Evolutionary conservation across 2,797 vertebrate species (phyloP).

Genomic region (Sebastes taczanowskii): DNA sequence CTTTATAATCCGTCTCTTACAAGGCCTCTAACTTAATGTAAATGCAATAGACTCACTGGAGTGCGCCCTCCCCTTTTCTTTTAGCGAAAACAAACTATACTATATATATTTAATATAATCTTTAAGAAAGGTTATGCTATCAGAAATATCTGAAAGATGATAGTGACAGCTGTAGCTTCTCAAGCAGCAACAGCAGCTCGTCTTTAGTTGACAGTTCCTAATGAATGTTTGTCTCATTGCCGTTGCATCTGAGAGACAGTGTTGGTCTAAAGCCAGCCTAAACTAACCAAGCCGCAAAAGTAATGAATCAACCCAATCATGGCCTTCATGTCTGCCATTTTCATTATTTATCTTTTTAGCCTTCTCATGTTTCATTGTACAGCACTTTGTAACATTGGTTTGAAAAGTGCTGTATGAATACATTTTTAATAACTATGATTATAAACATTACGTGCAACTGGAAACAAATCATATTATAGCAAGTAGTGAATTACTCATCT

Average conservation of each 20-base stretch:
- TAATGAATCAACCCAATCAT: not conserved
- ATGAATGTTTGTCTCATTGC: not conserved
- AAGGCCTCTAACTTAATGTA: not conserved
- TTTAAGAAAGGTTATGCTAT: not conserved
- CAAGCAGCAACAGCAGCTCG: not conserved
- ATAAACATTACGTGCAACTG: constrained; percentile 49
- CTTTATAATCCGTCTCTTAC: not conserved
- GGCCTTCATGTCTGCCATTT: constrained; percentile 1
- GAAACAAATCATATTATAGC: constrained; percentile 52
- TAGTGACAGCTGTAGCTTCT: too few relatives aligned
- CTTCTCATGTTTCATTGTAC: constrained; percentile 7
- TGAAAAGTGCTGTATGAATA: constrained; percentile 52
- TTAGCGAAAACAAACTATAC: not conserved
- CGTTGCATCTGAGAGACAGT: not conserved
- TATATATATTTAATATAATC: not conserved
- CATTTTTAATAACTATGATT: constrained; percentile 42
- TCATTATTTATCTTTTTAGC: constrained; percentile 8
- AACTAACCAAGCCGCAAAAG: not conserved
- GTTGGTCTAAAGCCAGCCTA: not conserved
- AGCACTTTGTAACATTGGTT: constrained; percentile 62
- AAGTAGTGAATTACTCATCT: constrained; percentile 61
- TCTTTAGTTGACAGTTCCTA: not conserved
- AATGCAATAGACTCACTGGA: not conserved
- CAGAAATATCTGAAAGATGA: not conserved
- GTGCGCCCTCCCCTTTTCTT: not conserved